Evolutionary conservation across 2,888 invertebrate genomes (phyloP).

Genomic region (Lithophane ornitopus): DNA sequence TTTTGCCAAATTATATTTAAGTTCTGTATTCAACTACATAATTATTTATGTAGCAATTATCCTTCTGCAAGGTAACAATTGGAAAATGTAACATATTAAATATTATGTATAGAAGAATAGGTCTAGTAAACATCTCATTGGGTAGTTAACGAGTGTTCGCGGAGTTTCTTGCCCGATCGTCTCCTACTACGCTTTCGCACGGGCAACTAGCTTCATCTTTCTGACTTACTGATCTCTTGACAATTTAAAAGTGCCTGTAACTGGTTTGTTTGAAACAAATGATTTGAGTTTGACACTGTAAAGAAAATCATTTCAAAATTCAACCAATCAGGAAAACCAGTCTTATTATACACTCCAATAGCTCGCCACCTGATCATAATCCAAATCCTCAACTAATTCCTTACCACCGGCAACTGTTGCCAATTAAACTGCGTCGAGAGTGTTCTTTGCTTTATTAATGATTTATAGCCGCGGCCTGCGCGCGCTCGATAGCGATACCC

Average conservation of each 20-base stretch:
- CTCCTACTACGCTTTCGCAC: no score
- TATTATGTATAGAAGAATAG: background rate
- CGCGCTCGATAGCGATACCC: slow-evolving; percentile 68
- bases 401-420: slow-evolving; percentile 48
- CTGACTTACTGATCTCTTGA: background rate
- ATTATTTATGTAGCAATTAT: background rate
- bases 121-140: background rate
- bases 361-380: slow-evolving; percentile 35
- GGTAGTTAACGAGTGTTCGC: no score
- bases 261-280: background rate
- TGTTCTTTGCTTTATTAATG: slow-evolving; percentile 76
- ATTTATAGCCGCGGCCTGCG: slow-evolving; percentile 74
- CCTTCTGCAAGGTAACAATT: no score
- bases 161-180: no score
- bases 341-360: slow-evolving; percentile 4
- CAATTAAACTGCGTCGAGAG: slow-evolving; percentile 73
- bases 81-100: background rate
- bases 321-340: background rate
- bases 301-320: background rate
- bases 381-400: slow-evolving; percentile 38
- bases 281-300: no score
- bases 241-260: background rate
- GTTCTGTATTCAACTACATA: background rate
- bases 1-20: background rate
- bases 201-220: background rate